Base-by-base conservation (phyloP, 2,797 vertebrate genomes). In the Myotis myotis region DNA sequence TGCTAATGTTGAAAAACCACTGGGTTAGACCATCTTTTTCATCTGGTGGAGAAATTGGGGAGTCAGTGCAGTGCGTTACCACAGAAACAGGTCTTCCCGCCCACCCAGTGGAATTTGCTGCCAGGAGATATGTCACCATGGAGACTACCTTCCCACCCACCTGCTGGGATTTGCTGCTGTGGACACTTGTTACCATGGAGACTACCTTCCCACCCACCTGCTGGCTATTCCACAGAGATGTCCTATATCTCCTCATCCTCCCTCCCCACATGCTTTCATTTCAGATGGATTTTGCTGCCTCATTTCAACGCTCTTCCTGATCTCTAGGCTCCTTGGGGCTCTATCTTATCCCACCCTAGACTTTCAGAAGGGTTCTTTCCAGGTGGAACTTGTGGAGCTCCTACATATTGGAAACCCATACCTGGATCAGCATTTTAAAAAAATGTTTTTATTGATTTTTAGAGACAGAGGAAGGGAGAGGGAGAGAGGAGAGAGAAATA, bases 81-180 rank as follows among this genome's bases (percentile, higher is more conserved):
- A 96, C 87, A 96, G 97, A 96, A 97, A 97, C 95, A 93, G 80
- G 91, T 95, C 92, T 96, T 96, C 95, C 78, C 17, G 23, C 96
- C 93, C 79, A 96, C 96, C 86, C 89, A 87, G 95, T 94, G 91
- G 94, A 95, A 97, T 96, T 97, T 96, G 96, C 96, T 93, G 94
- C 93, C 86, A 96, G 93, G 91, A 96, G 95, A 95, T 79, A 80
- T 93, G 93, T 97, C 96, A 94, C 97, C 97, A 97, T 97, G 97
- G 96, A 97, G 95, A 97, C 97, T 95, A 96, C 94, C 96, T 97
- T 96, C 95, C 95, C 95, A 92, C 95, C 97, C 97, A 97, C 95
- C 93, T 97, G 93, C 97, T 97, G 95, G 95, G 96, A 97, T 96
- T 95, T 96, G 96, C 95, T 97, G 95, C 96, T 87, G 88, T 88